Conservation (phyloP, 2,797 vertebrate species). For the Malurus leucopterus region DNA sequence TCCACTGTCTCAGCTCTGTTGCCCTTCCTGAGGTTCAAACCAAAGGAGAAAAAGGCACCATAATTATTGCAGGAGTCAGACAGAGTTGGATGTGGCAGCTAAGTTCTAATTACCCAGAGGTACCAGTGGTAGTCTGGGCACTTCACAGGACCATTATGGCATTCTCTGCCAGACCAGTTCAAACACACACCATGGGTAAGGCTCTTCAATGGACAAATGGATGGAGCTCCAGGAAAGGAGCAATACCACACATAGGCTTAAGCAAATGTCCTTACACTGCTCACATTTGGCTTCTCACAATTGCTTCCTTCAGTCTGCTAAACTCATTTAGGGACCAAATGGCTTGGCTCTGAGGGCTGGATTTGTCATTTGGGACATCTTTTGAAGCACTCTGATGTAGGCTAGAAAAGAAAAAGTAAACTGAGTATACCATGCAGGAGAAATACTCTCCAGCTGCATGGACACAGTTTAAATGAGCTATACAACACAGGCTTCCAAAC, state of each 20-base stretch:
- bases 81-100: neutral
- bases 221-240: neutral
- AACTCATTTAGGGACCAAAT: neutral
- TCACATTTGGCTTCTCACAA: neutral
- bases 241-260: rapidly evolving
- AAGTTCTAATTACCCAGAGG: neutral
- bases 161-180: neutral
- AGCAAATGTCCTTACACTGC: neutral
- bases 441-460: neutral
- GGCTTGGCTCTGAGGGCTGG: neutral
- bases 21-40: neutral
- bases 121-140: neutral
- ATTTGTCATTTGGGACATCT: neutral
- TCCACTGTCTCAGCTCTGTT: neutral
- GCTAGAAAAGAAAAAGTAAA: neutral
- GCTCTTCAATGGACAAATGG: neutral
- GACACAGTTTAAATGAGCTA: neutral
- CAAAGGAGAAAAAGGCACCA: neutral
- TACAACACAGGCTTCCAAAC: neutral
- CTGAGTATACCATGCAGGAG: neutral
- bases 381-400: neutral
- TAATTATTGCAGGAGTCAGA: neutral
- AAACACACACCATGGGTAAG: rapidly evolving
- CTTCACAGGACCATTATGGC: neutral
- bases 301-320: neutral